phyloP scores from a whole-genome alignment of 1,140 invertebrate species.

The Drosophila aff. region DNA sequence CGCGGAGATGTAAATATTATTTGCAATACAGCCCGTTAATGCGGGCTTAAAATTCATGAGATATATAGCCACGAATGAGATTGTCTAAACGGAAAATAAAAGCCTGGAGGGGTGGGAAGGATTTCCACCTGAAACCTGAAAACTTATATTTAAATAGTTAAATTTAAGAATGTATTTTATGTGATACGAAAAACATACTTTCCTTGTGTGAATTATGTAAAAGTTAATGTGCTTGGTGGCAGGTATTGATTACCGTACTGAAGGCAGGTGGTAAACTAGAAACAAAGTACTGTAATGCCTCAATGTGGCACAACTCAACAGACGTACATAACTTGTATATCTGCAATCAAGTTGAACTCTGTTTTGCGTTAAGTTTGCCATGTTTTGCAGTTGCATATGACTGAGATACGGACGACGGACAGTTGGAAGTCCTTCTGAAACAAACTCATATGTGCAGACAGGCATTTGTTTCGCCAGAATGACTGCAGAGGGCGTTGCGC shows the following conservation, averaged over 20 bases:
- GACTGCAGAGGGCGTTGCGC: conserved; percentile 55
- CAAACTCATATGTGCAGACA: conserved; percentile 18
- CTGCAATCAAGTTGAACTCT: conserved; percentile 6
- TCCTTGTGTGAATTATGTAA: background rate
- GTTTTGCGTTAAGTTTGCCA: background rate
- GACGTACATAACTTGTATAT: conserved; percentile 9
- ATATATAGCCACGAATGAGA: background rate
- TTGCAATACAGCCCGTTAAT: background rate
- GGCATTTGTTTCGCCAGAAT: conserved; percentile 41
- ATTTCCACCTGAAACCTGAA: background rate
- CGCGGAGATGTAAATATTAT: conserved; percentile 27
- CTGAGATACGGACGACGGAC: conserved; percentile 2
- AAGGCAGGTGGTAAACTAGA: background rate
- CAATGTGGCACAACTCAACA: background rate
- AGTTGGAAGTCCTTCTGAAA: conserved; percentile 20
- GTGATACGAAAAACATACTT: background rate
- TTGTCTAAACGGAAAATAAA: background rate
- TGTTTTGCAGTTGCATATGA: conserved; percentile 19
- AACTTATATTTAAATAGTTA: background rate
- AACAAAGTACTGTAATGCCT: conserved; percentile 4
- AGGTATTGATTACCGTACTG: background rate
- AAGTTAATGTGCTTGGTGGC: background rate
- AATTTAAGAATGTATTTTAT: background rate
- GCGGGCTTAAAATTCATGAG: conserved; percentile 5
- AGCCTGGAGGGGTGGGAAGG: too few relatives aligned